Conservation (phyloP, 2,113 vertebrate genomes). For the Burhinus bistriatus region DNA sequence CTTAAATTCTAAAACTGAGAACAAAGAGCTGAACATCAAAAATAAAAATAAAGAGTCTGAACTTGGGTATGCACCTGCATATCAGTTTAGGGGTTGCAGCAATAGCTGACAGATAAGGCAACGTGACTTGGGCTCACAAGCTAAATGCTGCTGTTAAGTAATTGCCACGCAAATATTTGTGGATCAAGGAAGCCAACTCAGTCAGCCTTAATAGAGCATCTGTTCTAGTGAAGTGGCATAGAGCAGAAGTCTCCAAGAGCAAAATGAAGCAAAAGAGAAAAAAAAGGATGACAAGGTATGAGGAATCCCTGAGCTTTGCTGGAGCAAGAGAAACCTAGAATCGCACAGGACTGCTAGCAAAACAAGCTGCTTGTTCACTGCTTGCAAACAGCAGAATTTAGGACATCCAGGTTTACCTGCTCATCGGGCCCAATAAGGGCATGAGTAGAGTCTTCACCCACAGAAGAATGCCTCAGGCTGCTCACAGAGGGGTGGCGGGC, state of each 20-base stretch:
- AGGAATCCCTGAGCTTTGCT: not conserved
- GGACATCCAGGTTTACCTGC: constrained; percentile 77
- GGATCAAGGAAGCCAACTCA: not conserved
- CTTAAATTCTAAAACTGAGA: not conserved
- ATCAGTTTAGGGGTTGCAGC: not conserved
- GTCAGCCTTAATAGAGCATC: not conserved
- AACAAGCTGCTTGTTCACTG: not conserved
- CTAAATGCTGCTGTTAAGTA: not conserved
- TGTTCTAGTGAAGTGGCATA: not conserved
- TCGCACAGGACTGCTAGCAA: not conserved
- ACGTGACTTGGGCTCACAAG: not conserved
- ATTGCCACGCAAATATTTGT: accelerated
- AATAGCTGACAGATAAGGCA: not conserved
- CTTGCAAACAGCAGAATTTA: not conserved
- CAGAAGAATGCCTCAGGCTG: constrained; percentile 81
- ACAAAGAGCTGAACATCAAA: not conserved
- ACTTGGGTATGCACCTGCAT: not conserved
- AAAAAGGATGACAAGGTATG: not conserved
- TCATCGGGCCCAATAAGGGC: constrained; percentile 90
- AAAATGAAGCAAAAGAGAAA: not conserved
- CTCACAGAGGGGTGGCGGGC: constrained; percentile 65
- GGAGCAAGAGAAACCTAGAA: not conserved
- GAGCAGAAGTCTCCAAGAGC: not conserved
- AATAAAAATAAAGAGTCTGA: not conserved
- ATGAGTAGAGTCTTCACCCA: constrained; percentile 89